These are phyloP conservation scores for Clarias macrocephalus DNA, from an alignment of 2,113 vertebrate genomes.

Conservation along the genomic window DNA sequence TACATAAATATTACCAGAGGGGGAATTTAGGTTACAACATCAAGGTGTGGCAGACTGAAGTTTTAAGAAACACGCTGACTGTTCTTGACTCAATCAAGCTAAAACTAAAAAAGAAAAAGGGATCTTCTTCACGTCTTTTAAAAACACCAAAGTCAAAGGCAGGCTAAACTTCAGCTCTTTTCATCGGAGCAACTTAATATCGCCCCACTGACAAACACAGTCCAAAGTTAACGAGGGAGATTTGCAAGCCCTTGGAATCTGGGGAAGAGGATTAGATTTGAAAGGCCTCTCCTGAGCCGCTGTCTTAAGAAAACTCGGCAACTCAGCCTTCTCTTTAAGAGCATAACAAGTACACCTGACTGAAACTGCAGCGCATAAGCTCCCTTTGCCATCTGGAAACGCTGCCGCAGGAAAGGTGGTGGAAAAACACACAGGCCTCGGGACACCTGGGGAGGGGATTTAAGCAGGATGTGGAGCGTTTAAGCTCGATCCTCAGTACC, in stretches of 20 bases:
- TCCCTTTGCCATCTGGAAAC: constrained; percentile 44
- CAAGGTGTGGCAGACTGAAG: constrained; percentile 41
- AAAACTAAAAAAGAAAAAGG: constrained; percentile 22
- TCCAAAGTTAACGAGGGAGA: constrained; percentile 71
- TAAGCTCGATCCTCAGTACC: constrained; percentile 58
- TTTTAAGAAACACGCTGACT: constrained; percentile 22
- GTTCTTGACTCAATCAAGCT: not conserved
- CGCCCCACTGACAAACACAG: constrained; percentile 68
- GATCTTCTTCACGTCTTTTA: constrained; percentile 19
- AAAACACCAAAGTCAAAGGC: constrained; percentile 35
- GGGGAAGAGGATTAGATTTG: constrained; percentile 75
- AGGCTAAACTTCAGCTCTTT: constrained; percentile 28
- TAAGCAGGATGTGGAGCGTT: constrained; percentile 66
- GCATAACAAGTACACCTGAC: constrained; percentile 63
- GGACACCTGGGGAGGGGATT: constrained; percentile 76
- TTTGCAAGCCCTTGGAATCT: constrained; percentile 67
- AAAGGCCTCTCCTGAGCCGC: constrained; percentile 69
- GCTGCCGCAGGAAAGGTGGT: constrained; percentile 29
- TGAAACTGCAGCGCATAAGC: constrained; percentile 48
- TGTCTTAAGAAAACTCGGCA: constrained; percentile 57
- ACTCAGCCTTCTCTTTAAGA: constrained; percentile 44
- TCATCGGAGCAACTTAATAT: constrained; percentile 57
- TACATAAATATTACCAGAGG: constrained; percentile 56
- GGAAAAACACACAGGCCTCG: constrained; percentile 39
- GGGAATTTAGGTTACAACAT: constrained; percentile 46